A percentile compares a stretch with the other conserved stretches of the same genome.
phyloP scores from a whole-genome alignment of 1,140 invertebrate genomes.

The Helicorthomorpha holstii region DNA sequence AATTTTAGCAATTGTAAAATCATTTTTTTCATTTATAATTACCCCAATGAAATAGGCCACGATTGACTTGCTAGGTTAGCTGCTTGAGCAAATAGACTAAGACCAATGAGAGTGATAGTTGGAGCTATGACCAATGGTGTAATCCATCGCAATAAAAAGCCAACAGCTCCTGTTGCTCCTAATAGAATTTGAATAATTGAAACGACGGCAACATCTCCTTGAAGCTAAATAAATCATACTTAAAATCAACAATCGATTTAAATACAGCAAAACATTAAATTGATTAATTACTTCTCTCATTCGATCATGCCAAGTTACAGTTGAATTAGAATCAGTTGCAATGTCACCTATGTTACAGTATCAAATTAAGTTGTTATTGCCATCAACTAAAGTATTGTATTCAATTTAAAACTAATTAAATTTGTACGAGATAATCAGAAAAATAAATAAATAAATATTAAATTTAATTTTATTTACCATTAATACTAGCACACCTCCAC shows the following conservation, averaged over 20 bases:
- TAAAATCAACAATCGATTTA: too few species aligned
- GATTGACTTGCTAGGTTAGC: constrained; percentile 21
- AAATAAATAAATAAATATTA: too few species aligned
- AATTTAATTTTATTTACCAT: neutral
- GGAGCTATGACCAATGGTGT: constrained; percentile 30
- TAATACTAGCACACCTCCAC: constrained; percentile 46
- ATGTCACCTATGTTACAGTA: too few species aligned
- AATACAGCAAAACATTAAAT: too few species aligned
- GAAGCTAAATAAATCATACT: too few species aligned
- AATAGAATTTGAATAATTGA: constrained; percentile 23
- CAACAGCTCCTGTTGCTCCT: constrained; percentile 23
- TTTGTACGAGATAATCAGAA: too few species aligned
- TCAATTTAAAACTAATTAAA: too few species aligned
- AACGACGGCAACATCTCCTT: constrained; percentile 24
- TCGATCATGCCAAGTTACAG: too few species aligned
- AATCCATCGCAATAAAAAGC: constrained; percentile 23
- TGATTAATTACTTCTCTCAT: too few species aligned
- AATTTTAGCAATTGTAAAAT: neutral
- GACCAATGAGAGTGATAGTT: constrained; percentile 26
- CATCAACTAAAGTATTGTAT: too few species aligned
- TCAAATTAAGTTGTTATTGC: too few species aligned
- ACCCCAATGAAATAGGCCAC: constrained; percentile 26
- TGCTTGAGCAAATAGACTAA: constrained; percentile 24
- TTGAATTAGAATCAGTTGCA: too few species aligned
- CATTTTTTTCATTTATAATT: constrained; percentile 5